Evolutionary conservation across 2,888 invertebrate genomes (phyloP).

Genomic region (Phyllotreta cruciferae): DNA sequence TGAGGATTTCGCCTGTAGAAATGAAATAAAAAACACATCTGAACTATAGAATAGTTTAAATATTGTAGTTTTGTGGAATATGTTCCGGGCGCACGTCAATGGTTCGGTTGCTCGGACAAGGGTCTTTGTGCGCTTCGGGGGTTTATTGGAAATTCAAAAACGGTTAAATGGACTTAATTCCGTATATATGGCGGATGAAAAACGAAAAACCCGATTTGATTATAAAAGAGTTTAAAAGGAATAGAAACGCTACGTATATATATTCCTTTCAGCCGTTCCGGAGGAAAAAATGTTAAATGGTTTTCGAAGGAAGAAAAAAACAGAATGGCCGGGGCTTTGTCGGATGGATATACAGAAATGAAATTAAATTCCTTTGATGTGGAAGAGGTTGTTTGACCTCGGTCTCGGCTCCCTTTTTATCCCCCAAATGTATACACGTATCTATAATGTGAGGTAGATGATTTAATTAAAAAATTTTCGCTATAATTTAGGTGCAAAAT

Average conservation of each 20-base stretch:
- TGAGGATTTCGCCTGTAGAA: too few relatives aligned
- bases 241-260: slow-evolving; percentile 24
- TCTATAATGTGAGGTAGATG: slow-evolving; percentile 2
- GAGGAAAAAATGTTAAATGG: slow-evolving; percentile 27
- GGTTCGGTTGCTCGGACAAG: slow-evolving; percentile 23
- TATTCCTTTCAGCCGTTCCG: slow-evolving; percentile 23
- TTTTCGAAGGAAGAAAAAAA: slow-evolving; percentile 28
- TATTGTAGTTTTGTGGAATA: not conserved
- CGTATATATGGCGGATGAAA: slow-evolving; percentile 30
- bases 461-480: slow-evolving; percentile 30
- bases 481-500: too few relatives aligned
- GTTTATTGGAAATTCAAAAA: slow-evolving; percentile 42
- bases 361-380: slow-evolving; percentile 29
- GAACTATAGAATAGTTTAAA: not conserved
- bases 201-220: slow-evolving; percentile 25
- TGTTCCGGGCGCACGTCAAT: not conserved
- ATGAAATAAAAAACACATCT: too few relatives aligned
- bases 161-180: slow-evolving; percentile 42
- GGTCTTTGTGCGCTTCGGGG: slow-evolving; percentile 38
- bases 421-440: not conserved
- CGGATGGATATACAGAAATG: slow-evolving; percentile 19
- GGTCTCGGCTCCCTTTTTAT: not conserved
- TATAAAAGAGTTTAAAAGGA: slow-evolving; percentile 28
- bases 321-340: slow-evolving; percentile 17
- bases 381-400: slow-evolving; percentile 17